These are phyloP conservation scores for Vanessa cardui DNA, from an alignment of 2,888 invertebrate genomes.

Conservation along the genomic window DNA sequence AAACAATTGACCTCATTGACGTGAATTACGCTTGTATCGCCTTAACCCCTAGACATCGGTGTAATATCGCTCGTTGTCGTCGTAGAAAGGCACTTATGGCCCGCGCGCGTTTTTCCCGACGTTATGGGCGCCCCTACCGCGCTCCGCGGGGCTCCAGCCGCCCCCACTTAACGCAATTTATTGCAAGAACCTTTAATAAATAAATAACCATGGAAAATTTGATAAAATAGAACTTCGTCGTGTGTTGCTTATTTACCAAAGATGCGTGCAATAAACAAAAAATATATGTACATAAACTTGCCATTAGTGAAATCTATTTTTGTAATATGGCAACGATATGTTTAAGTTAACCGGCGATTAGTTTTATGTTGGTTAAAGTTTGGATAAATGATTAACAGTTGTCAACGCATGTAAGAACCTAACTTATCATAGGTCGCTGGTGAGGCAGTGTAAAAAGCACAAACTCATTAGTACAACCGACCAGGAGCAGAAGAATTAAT, in stretches of 20 bases:
- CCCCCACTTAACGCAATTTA: slow-evolving; percentile 83
- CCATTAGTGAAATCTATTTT: neutral
- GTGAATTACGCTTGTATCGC: slow-evolving; percentile 45
- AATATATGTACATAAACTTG: neutral
- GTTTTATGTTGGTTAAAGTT: neutral
- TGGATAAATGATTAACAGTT: neutral
- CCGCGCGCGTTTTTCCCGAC: slow-evolving; percentile 72
- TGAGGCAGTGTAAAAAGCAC: slow-evolving; percentile 70
- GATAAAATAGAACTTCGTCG: slow-evolving; percentile 73
- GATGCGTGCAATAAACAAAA: neutral
- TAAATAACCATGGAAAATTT: slow-evolving; percentile 81
- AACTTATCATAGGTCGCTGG: slow-evolving; percentile 17
- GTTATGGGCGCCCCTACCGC: slow-evolving; percentile 76
- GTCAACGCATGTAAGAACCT: neutral
- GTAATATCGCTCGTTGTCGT: slow-evolving; percentile 64
- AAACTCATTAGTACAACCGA: slow-evolving; percentile 77
- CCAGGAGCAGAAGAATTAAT: slow-evolving; percentile 80
- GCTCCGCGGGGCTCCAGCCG: slow-evolving; percentile 74
- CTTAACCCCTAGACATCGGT: slow-evolving; percentile 51
- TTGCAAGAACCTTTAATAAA: slow-evolving; percentile 80
- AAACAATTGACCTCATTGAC: slow-evolving; percentile 42
- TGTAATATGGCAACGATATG: neutral
- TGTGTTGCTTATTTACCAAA: slow-evolving; percentile 44
- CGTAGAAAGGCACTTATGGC: slow-evolving; percentile 79
- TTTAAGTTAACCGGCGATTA: neutral